Base-by-base conservation (phyloP, 2,888 invertebrate genomes). In the Melieria omissa region DNA sequence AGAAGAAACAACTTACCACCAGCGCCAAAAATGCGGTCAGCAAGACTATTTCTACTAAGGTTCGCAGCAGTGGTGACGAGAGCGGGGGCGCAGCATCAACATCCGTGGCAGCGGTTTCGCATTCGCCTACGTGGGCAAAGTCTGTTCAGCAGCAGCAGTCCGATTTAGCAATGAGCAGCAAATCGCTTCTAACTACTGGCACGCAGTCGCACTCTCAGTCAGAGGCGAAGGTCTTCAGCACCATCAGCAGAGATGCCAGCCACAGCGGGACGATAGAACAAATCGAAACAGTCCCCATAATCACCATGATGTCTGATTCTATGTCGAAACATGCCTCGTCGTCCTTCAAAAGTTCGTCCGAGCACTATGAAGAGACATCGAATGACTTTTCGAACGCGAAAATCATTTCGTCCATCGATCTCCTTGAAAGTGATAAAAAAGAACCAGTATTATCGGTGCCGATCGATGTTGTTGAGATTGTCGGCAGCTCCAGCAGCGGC, bases 361-460 rank as follows among this genome's bases (percentile, higher is more conserved):
- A 76, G 42, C 73, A 74, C 57, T 73, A 73, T 55, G 58, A 74
- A 57, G 61, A 75, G 71, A 65, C 67, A 72, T 79, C 80, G 47
- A 78, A 78, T 74, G 83, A 82, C 74, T 82, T 78, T 71, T 76
- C 81, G 55, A 80, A 81, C 64, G 80, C 80, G 12, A 79, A 82
- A 76, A 82, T 84, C 63, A 84, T 84, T 70, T 79, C 84, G 4
- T 84, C 84, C 41, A 78, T 84, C 58, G 84, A 84, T 83, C 77
- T 84, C 76, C 77, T 83, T 29, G 84, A 84, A 74, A 82, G 82
- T 73, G 82, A 82, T 60, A 82, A 80, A 71, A 80, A 81, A 72
- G 84, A 84, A 77, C 83, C 84, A 73, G 80, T 84, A 45, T 83
- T 84, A 71, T 84, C 84, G 52, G 84, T 84, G 63, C 84, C 84